Evolutionary conservation across 2,113 vertebrate genomes (phyloP), one percentile per base, ranked within the genome.

Genomic region (Cryptoleucopteryx plumbea): DNA sequence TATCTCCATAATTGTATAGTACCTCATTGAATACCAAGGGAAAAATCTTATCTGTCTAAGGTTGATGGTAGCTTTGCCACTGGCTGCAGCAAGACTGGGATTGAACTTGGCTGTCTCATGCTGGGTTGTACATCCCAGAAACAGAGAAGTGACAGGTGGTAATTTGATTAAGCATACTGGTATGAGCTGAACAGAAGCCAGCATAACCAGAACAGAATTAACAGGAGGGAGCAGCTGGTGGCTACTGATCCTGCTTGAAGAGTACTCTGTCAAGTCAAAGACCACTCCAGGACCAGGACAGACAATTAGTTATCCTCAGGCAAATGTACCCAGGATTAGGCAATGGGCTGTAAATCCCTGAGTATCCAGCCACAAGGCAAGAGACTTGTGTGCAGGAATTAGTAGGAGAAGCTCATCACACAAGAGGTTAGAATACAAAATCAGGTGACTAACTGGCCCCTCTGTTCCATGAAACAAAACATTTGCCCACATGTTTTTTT

Each of bases 181-280:
- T 65, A 88, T 74, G 56, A 90, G 67, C 72, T 88, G 94, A 95
- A 77, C 47, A 65, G 72, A 90, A 94, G 80, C 77, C 88, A 92
- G 78, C 50, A 42, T 2, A 63, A 82, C 70, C 58, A 94, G 90
- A 87, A 91, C 56, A 52, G 36, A 90, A 31, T 81, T 82, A 82
- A 79, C 31, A 75, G 75, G 65, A 96, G 36, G 72, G 61, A 96
- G 88, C 80, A 94, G 94, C 77, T 95, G 88, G 48, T 78, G 65
- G 65, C 48, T 75, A 4, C 56, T 36, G 59, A 45, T 82, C 63
- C 80, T 88, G 61, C 77, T 74, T 86, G 82, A 87, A 91, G 56
- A 82, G 81, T 17, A n/a, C 21, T 86, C 73, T 79, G n/a, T 92
- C 73, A 91, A 91, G 52, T 73, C n/a, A 95, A 93, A 90, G 43